phyloP scores from a whole-genome alignment of 2,113 vertebrate genomes.

The Anoplopoma fimbria region DNA sequence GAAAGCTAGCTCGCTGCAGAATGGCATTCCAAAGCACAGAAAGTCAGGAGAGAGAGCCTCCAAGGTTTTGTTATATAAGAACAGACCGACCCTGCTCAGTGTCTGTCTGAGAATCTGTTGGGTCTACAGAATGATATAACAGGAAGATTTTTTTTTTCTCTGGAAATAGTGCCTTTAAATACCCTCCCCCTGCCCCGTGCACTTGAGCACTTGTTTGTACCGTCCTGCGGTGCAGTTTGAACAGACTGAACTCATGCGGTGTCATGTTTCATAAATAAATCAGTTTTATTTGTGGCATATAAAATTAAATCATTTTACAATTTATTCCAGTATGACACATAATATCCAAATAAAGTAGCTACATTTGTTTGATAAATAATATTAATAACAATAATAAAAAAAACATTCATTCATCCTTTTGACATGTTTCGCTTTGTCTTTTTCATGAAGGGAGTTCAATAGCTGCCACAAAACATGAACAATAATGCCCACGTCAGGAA shows the following conservation, averaged over 20 bases:
- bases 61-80: slow-evolving; percentile 75
- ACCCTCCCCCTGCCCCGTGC: slow-evolving; percentile 4
- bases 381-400: slow-evolving; percentile 86
- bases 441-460: slow-evolving; percentile 84
- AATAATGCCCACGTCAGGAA: slow-evolving; percentile 89
- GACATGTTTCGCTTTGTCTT: slow-evolving; percentile 92
- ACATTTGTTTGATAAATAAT: slow-evolving; percentile 98
- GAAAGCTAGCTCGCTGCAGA: slow-evolving; percentile 81
- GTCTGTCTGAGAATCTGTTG: slow-evolving; percentile 63
- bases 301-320: slow-evolving; percentile 99
- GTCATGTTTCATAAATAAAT: slow-evolving; percentile 98
- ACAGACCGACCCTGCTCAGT: slow-evolving; percentile 51
- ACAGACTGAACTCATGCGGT: slow-evolving; percentile 48
- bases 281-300: slow-evolving; percentile 97
- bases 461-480: slow-evolving; percentile 94
- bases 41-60: slow-evolving; percentile 64
- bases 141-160: slow-evolving; percentile 48
- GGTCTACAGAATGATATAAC: slow-evolving; percentile 65
- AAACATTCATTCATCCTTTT: slow-evolving; percentile 92
- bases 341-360: slow-evolving; percentile 91
- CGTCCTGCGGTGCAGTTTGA: background rate
- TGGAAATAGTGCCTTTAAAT: slow-evolving; percentile 32
- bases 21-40: slow-evolving; percentile 80
- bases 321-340: slow-evolving; percentile 99
- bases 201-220: slow-evolving; percentile 12